Conservation (phyloP, 2,888 invertebrate species). For the Bembecia ichneumoniformis region DNA sequence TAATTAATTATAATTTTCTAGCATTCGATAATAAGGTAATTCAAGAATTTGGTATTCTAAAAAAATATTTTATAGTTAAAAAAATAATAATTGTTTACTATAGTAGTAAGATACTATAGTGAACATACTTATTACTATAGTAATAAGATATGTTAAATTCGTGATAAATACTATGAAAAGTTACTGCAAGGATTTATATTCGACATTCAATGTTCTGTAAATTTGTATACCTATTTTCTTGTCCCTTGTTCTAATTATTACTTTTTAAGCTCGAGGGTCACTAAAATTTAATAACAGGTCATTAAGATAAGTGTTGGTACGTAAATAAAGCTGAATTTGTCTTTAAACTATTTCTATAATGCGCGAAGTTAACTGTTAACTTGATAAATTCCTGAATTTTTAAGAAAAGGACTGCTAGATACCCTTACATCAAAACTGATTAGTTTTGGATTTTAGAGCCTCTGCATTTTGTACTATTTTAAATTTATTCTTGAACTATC, state of each 20-base stretch:
- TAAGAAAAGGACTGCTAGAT: too few relatives aligned
- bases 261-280: neutral
- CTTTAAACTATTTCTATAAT: too few relatives aligned
- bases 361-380: too few relatives aligned
- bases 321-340: neutral
- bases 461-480: too few relatives aligned
- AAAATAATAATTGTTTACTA: constrained; percentile 42
- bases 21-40: constrained; percentile 21
- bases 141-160: constrained; percentile 56
- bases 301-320: neutral
- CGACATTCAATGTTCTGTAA: constrained; percentile 28
- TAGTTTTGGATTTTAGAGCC: too few relatives aligned
- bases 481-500: too few relatives aligned
- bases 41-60: constrained; percentile 46
- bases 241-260: constrained; percentile 18
- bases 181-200: constrained; percentile 43
- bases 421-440: too few relatives aligned
- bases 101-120: too few relatives aligned
- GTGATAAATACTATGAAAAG: constrained; percentile 48
- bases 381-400: too few relatives aligned
- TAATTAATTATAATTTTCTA: constrained; percentile 31
- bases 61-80: constrained; percentile 50
- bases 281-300: neutral
- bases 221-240: constrained; percentile 26
- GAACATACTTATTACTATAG: constrained; percentile 10